Evolutionary conservation across 2,797 vertebrate genomes (phyloP).

Genomic region (Parauchenoglanis ngamensis): DNA sequence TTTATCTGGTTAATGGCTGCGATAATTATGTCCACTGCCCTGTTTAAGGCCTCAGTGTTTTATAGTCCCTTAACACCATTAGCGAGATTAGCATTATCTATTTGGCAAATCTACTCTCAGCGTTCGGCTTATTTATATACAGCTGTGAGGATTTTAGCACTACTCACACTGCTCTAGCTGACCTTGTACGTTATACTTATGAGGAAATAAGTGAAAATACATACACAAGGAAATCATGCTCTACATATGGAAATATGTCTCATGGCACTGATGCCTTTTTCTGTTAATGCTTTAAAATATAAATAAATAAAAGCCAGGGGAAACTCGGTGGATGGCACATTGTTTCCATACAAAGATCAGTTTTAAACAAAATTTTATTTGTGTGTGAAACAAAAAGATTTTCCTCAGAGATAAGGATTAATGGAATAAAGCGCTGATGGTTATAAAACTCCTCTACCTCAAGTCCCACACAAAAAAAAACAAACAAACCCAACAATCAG

Average conservation of each 20-base stretch:
- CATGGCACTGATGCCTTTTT: not conserved
- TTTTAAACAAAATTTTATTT: not conserved
- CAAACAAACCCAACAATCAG: slow-evolving; percentile 58
- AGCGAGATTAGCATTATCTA: slow-evolving; percentile 55
- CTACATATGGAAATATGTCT: not conserved
- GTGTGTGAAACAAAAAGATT: not conserved
- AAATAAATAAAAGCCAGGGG: not conserved
- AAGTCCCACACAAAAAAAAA: slow-evolving; percentile 31
- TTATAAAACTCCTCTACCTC: not conserved
- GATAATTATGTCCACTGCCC: slow-evolving; percentile 62
- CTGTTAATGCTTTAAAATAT: not conserved
- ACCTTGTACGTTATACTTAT: not conserved
- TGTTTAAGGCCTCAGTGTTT: slow-evolving; percentile 34
- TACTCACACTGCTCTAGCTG: not conserved
- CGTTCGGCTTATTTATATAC: not conserved
- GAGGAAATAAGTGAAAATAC: not conserved
- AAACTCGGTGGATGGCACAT: not conserved
- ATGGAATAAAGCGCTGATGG: not conserved
- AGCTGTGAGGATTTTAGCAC: slow-evolving; percentile 1
- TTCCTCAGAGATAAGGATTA: not conserved
- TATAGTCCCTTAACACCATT: slow-evolving; percentile 55
- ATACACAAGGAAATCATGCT: not conserved
- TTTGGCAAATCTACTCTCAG: slow-evolving; percentile 7
- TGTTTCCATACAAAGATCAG: too few species aligned
- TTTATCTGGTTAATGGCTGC: slow-evolving; percentile 62